Conservation (phyloP, 2,888 invertebrate species). For the Xylota sylvarum region DNA sequence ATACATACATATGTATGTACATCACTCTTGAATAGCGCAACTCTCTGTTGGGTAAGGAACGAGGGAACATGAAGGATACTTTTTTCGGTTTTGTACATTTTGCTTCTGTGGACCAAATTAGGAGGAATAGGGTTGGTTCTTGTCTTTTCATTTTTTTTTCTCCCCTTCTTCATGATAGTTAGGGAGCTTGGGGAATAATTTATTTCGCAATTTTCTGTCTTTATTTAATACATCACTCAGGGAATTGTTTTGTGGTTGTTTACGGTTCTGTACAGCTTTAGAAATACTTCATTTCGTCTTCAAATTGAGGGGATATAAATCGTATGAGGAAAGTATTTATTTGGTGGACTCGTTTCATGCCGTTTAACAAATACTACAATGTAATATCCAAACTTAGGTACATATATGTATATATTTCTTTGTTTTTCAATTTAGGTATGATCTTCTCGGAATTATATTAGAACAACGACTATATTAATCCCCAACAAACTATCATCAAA, state of each 20-base stretch:
- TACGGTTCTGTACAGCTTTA: not conserved
- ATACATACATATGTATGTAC: too few species aligned
- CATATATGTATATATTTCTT: too few species aligned
- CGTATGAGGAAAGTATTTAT: not conserved
- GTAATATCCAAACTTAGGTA: too few species aligned
- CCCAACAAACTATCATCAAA: too few species aligned
- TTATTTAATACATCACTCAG: not conserved
- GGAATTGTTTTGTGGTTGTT: constrained; percentile 5
- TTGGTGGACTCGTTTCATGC: too few species aligned
- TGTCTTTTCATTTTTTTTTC: not conserved
- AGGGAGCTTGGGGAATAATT: not conserved
- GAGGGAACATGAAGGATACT: not conserved
- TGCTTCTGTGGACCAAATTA: not conserved
- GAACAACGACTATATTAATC: too few species aligned
- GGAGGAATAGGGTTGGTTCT: not conserved
- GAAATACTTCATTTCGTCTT: not conserved
- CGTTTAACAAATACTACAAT: too few species aligned
- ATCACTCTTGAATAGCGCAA: not conserved
- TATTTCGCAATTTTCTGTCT: constrained; percentile 3
- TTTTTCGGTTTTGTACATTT: not conserved
- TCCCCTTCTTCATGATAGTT: not conserved
- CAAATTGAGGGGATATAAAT: not conserved
- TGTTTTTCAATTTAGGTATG: too few species aligned
- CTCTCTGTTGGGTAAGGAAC: not conserved
- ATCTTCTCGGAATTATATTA: too few species aligned